Base-by-base conservation (phyloP, 2,113 vertebrate genomes). In the Actinemys pallida region DNA sequence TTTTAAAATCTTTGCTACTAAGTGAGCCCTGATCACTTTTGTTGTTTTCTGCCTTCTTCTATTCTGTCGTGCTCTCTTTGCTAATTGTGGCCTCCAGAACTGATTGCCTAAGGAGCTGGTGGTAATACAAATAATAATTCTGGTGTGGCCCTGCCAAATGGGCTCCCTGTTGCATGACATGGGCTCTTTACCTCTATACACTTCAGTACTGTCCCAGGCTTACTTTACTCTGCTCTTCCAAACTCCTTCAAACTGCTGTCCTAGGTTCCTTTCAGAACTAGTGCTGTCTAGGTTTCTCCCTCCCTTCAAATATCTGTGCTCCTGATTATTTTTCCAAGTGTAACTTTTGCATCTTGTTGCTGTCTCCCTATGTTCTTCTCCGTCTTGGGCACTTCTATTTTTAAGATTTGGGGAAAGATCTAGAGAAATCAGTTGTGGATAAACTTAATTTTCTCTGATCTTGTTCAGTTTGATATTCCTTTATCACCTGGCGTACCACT, bases 251-350 rank as follows among this genome's bases (percentile, higher is more conserved):
- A 97, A 97, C 76, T 90, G 96, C 96, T 97, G 79, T 90, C 57
- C 89, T 96, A 93, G 92, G 97, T 96, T 96, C 95, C 79, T 96
- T 47, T 90, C 76, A 93, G 89, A 95, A 95, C 96, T 96, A 97
- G 27, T 96, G 94, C 92, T 88, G 96, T 95, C 95, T 95, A 95
- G 95, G 93, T 94, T 96, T 96, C 96, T 96, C 65, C 84, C 83
- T 1, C 29, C 59, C 86, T 95, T 89, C 79, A 65, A 87, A 83
- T 65, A 94, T 85, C 49, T 91, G 35, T n/a, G 62, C 92, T 86
- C 81, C 88, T 88, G 93, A 95, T 81, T 81, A 82, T 95, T 92
- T 16, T 62, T 94, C 78, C 84, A 80, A 83, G 83, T 96, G 90
- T 81, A 84, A 53, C 45, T 86, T 92, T 20, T 88, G 8, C 81